phyloP scores from a whole-genome alignment of 2,797 vertebrate genomes.

The Neomorphus geoffroyi region DNA sequence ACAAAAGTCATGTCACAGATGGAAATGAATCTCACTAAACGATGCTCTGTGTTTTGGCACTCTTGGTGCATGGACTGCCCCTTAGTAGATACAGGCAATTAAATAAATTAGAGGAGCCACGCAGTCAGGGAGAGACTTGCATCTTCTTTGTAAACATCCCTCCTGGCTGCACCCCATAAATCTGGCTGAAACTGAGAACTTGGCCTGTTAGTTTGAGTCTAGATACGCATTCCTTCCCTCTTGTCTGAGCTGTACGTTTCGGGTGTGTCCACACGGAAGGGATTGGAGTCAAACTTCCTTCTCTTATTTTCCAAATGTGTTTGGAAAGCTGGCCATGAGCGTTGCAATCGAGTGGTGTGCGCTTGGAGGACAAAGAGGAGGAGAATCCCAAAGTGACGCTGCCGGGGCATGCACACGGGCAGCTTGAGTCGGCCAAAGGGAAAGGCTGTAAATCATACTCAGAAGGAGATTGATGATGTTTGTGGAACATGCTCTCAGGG shows the following conservation, averaged over 20 bases:
- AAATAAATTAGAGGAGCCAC: not conserved
- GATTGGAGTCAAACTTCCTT: not conserved
- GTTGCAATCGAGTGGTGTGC: fast-evolving
- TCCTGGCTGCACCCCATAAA: not conserved
- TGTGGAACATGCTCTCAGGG: constrained; percentile 75
- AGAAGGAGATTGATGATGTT: constrained; percentile 80
- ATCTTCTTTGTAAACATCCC: not conserved
- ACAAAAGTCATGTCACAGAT: not conserved
- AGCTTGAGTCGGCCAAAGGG: constrained; percentile 61
- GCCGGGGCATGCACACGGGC: constrained; percentile 37
- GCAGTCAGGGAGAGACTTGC: not conserved
- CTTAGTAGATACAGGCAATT: not conserved
- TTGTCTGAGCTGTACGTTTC: not conserved
- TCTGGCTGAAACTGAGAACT: not conserved
- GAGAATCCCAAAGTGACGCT: constrained; percentile 71
- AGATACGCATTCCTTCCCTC: not conserved
- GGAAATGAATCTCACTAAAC: not conserved
- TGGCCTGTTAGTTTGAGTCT: not conserved
- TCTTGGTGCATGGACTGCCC: not conserved
- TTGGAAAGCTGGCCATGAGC: not conserved
- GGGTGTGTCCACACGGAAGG: not conserved
- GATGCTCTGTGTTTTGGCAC: not conserved
- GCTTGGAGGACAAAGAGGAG: constrained; percentile 56
- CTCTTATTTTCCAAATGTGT: not conserved
- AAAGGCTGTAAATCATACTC: constrained; percentile 79